Evolutionary conservation across 2,888 invertebrate genomes (phyloP).

Genomic region (Ophioninae sp.): DNA sequence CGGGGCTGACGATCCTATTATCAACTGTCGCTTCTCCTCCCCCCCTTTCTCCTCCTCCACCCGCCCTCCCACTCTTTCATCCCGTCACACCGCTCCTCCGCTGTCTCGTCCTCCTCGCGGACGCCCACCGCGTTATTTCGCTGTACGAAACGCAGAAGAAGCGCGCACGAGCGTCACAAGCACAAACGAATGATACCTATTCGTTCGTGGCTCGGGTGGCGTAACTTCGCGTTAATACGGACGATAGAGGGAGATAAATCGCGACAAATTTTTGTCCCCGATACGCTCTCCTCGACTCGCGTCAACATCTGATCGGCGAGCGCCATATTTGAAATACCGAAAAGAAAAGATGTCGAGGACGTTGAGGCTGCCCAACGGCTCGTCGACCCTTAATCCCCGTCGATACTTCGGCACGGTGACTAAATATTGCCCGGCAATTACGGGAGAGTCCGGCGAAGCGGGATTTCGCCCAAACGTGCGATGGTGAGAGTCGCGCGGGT

Average conservation of each 20-base stretch:
- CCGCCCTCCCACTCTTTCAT: not conserved
- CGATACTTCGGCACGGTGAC: not conserved
- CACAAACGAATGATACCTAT: not conserved
- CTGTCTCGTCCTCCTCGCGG: slow-evolving; percentile 33
- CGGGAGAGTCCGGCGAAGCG: not conserved
- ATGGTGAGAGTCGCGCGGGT: slow-evolving; percentile 32
- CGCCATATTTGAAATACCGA: slow-evolving; percentile 12
- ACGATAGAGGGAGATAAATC: not conserved
- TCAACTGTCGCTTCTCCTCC: slow-evolving; percentile 34
- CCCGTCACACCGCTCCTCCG: not conserved
- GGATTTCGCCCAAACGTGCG: slow-evolving; percentile 18
- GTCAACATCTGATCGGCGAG: slow-evolving; percentile 18
- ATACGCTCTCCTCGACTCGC: not conserved
- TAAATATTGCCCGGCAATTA: slow-evolving; percentile 15
- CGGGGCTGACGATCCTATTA: slow-evolving; percentile 55
- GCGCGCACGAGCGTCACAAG: not conserved
- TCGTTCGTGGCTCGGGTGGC: not conserved
- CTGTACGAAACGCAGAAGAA: not conserved
- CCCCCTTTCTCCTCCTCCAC: slow-evolving; percentile 12
- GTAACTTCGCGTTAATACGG: not conserved
- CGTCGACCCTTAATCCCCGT: slow-evolving; percentile 10
- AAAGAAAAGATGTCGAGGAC: slow-evolving; percentile 26
- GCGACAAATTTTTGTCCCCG: not conserved
- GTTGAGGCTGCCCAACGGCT: not conserved
- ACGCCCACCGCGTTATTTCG: slow-evolving; percentile 51